Evolutionary conservation across 2,888 invertebrate genomes (phyloP).

Genomic region (Ormia ochracea): DNA sequence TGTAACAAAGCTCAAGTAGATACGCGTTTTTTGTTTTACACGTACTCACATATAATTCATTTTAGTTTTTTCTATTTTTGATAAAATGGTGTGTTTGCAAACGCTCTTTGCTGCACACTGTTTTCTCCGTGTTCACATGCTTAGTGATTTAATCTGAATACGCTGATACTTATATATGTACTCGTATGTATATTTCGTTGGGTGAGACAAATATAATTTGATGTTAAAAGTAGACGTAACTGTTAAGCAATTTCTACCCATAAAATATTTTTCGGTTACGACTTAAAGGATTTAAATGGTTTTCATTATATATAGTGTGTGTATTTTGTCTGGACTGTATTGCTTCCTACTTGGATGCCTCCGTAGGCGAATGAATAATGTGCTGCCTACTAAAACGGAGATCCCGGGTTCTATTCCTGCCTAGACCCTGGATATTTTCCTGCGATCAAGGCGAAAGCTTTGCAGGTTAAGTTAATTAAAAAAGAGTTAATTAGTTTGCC

Average conservation of each 20-base stretch:
- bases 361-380: too few relatives aligned
- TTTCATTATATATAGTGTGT: conserved; percentile 8
- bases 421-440: too few relatives aligned
- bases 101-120: not conserved
- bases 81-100: not conserved
- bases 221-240: conserved; percentile 35
- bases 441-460: too few relatives aligned
- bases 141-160: conserved; percentile 23
- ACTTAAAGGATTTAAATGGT: not conserved
- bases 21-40: conserved; percentile 6
- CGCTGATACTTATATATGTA: conserved; percentile 23
- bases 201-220: conserved; percentile 20
- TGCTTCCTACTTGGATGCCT: too few relatives aligned
- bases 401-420: too few relatives aligned
- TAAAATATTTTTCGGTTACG: not conserved
- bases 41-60: conserved; percentile 33
- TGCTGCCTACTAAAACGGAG: too few relatives aligned
- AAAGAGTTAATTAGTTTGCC: too few relatives aligned
- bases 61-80: not conserved
- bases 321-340: not conserved
- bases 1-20: conserved; percentile 28
- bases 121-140: not conserved
- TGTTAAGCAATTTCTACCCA: not conserved
- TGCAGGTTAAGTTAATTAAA: too few relatives aligned
- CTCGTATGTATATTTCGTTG: conserved; percentile 24